Evolutionary conservation across 2,113 vertebrate species (phyloP).

Genomic region (Centropus bengalensis): DNA sequence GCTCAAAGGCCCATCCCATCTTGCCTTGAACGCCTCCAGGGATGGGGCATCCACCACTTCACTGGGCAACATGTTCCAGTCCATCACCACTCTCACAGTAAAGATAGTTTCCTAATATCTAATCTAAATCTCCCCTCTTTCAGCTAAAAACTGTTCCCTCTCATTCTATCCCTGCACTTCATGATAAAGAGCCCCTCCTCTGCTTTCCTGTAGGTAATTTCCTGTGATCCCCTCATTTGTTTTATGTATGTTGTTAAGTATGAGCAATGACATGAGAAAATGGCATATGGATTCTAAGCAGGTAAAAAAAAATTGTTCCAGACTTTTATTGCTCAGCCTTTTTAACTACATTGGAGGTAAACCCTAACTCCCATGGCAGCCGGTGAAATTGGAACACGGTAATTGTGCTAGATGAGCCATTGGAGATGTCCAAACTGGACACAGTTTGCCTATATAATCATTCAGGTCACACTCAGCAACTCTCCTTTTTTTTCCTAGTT

Average conservation of each 20-base stretch:
- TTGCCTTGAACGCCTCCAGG: no score
- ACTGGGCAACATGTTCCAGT: no score
- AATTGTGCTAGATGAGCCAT: not conserved
- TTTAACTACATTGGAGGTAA: not conserved
- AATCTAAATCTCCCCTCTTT: no score
- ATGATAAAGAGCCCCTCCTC: no score
- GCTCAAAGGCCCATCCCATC: no score
- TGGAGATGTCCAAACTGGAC: not conserved
- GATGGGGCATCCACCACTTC: no score
- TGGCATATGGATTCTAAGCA: not conserved
- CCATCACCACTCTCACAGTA: no score
- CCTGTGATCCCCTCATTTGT: not conserved
- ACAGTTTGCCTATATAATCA: not conserved
- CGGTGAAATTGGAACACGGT: not conserved
- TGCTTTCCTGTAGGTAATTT: no score
- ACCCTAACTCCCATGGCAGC: not conserved
- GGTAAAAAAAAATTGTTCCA: not conserved
- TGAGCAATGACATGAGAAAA: not conserved
- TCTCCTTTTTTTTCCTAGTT: not conserved
- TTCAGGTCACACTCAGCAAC: not conserved
- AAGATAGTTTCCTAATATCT: no score
- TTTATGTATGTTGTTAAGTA: not conserved
- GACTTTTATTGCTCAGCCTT: not conserved
- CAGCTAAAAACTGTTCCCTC: no score
- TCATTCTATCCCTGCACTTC: no score